Base-by-base conservation (phyloP, 1,140 invertebrate species). In the Teleopsis dalmanni region DNA sequence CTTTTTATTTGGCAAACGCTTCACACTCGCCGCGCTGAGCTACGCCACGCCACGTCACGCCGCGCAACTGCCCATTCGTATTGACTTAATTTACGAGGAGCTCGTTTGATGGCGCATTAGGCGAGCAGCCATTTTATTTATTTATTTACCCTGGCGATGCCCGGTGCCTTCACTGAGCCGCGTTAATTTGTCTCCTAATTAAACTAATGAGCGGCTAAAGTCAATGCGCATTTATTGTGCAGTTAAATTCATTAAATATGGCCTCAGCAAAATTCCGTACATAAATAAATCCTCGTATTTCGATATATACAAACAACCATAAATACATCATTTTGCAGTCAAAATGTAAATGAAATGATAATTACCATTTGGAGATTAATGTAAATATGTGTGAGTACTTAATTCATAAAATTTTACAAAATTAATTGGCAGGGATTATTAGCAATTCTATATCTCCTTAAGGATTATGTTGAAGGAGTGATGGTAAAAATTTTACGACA, bases 121-220 rank as follows among this genome's bases (percentile, higher is more conserved):
- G 27, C 16, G 16, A 18, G 27, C 27, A 10, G 41, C 22, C 26
- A 43, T 21, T 13, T 40, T 25, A 43, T 27, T 26, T 25, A 43
- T 43, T 45, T 42, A 47, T 47, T 51, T 51, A 37, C 13, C 18
- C 10, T n/a, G 25, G 16, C 26, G 16, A 16, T 16, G 19, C n/a
- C 27, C 41, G 41, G 25, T 46, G 25, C 37, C 23, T 14, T 23
- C 33, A 49, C 50, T 56, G 55, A 52, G 58, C 60, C 58, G 57
- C 58, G 64, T 67, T 67, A 67, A 67, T 67, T 67, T 66, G 64
- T 67, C 60, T 60, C 61, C 64, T 67, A 67, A 67, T 67, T 67
- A 67, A 66, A 67, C 63, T 67, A 67, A 67, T 67, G 64, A 66
- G 64, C 64, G 64, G 59, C 66, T 60, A 66, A 67, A 67, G 64